Conservation (phyloP, 2,113 vertebrate species). For the Brienomyrus longianalis region DNA sequence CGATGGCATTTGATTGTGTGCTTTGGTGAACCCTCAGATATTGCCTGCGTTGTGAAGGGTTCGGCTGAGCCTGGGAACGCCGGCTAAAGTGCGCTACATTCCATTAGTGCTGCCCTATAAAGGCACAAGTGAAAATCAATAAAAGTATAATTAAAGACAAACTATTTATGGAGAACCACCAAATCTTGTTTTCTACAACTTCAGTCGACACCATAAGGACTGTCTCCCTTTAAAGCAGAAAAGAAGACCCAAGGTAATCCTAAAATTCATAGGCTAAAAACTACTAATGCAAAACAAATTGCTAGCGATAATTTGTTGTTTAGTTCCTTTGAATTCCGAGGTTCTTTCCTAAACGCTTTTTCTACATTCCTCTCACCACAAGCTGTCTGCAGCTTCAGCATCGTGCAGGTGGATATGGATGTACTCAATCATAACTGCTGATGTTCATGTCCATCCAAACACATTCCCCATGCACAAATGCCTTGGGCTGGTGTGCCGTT, state of each 20-base stretch:
- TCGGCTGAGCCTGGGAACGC: conserved; percentile 28
- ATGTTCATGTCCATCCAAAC: neutral
- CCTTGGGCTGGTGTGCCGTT: neutral
- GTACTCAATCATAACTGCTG: neutral
- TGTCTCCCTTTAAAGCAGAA: neutral
- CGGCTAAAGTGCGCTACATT: conserved; percentile 9
- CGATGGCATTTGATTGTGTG: conserved; percentile 52
- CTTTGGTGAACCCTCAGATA: conserved; percentile 48
- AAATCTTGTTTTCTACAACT: neutral
- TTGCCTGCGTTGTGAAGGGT: conserved; percentile 34
- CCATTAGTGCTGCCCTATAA: conserved; percentile 15
- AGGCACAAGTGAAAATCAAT: conserved; percentile 26
- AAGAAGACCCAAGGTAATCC: neutral
- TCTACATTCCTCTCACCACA: neutral
- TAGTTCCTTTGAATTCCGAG: neutral
- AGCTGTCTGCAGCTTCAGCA: neutral
- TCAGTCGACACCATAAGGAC: neutral
- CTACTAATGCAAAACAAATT: neutral
- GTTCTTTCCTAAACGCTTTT: neutral
- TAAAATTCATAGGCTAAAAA: neutral
- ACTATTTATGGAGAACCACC: conserved; percentile 7
- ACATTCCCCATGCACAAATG: neutral
- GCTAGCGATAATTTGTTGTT: neutral
- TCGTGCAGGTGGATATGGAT: neutral
- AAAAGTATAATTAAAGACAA: conserved; percentile 21